Conservation (phyloP, 2,113 vertebrate species). For the Tylochromis polylepis region DNA sequence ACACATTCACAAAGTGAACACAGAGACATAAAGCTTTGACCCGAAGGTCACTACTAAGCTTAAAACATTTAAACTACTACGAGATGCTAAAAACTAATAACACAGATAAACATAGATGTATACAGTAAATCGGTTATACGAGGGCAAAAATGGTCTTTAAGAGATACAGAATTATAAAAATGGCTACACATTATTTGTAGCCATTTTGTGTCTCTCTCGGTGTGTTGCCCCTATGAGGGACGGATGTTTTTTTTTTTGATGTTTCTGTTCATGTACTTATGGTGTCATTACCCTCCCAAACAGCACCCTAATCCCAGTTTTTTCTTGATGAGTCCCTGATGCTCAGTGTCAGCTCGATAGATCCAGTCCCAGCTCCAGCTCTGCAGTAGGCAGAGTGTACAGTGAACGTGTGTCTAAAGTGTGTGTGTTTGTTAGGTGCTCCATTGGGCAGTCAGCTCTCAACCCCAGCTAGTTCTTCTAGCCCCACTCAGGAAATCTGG, state of each 20-base stretch:
- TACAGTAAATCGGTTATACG: too few relatives aligned
- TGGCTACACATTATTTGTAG: neutral
- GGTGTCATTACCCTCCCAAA: neutral
- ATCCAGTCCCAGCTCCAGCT: neutral
- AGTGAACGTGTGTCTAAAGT: conserved; percentile 43
- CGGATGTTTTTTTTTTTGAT: neutral
- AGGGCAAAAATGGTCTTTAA: too few relatives aligned
- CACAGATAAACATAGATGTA: too few relatives aligned
- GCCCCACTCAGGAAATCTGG: conserved; percentile 73
- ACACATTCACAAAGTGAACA: too few relatives aligned
- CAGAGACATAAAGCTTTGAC: too few relatives aligned
- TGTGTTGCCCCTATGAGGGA: neutral
- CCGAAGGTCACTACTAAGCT: too few relatives aligned
- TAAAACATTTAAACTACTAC: too few relatives aligned
- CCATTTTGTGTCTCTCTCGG: neutral
- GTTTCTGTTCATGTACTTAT: neutral
- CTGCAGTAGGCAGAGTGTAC: neutral
- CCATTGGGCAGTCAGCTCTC: conserved; percentile 56
- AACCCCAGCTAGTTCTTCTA: conserved; percentile 63
- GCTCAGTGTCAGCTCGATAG: neutral
- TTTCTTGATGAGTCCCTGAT: neutral
- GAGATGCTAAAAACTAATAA: too few relatives aligned
- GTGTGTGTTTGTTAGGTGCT: conserved; percentile 73
- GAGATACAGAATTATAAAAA: too few relatives aligned
- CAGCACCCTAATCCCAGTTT: neutral